These are phyloP conservation scores for Gobiocypris rarus DNA, from an alignment of 2,113 vertebrate genomes.

Conservation along the genomic window DNA sequence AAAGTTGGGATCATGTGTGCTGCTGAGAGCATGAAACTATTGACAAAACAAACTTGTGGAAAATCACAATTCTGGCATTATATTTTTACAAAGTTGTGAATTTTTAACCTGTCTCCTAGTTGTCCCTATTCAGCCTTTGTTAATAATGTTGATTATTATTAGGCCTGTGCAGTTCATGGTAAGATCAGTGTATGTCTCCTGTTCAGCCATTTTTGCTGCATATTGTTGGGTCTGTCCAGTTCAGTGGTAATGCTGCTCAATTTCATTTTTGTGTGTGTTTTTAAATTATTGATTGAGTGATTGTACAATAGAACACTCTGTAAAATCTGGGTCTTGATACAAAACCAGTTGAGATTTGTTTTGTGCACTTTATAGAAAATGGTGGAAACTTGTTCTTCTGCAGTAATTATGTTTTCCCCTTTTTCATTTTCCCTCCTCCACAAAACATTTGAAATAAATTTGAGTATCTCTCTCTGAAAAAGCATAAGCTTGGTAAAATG, in stretches of 20 bases:
- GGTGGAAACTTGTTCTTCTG: neutral
- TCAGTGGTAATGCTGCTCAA: neutral
- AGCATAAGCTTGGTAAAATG: constrained; percentile 1
- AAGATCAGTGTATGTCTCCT: neutral
- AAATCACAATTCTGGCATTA: too few relatives aligned
- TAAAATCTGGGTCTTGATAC: neutral
- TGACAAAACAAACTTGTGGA: too few relatives aligned
- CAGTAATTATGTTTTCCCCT: neutral
- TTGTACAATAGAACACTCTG: neutral
- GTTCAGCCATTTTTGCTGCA: neutral
- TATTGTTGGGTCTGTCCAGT: neutral
- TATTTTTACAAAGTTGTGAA: too few relatives aligned
- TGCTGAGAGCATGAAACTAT: too few relatives aligned
- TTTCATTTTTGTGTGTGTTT: neutral
- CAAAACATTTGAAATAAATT: neutral
- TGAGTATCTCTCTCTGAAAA: neutral
- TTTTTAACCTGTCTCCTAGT: too few relatives aligned
- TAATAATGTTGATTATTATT: too few relatives aligned
- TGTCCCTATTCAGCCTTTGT: too few relatives aligned
- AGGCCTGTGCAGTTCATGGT: too few relatives aligned
- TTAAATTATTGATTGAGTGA: neutral
- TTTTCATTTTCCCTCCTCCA: neutral
- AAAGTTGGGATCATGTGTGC: too few relatives aligned
- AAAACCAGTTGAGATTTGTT: neutral
- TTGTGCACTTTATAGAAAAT: neutral